These are phyloP conservation scores for Anas bahamensis DNA, from an alignment of 2,797 vertebrate genomes.

Conservation along the genomic window DNA sequence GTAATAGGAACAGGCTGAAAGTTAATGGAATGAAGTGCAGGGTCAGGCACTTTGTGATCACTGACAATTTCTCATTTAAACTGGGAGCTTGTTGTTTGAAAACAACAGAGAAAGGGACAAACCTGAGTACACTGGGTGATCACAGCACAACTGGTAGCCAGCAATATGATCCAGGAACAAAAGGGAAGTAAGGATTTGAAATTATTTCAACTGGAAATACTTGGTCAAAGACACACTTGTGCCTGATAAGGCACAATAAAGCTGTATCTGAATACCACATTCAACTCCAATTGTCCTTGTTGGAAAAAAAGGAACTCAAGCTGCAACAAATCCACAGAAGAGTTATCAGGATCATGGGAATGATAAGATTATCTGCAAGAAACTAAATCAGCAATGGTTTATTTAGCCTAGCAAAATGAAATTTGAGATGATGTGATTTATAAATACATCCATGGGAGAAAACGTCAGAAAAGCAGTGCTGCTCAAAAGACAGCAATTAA, in stretches of 20 bases:
- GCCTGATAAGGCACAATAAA: neutral
- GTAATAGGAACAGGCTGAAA: neutral
- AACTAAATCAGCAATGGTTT: conserved; percentile 7
- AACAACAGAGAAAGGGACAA: neutral
- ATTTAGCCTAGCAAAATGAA: conserved; percentile 56
- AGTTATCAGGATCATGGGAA: conserved; percentile 41
- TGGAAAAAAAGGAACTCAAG: neutral
- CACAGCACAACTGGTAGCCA: neutral
- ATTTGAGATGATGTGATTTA: conserved; percentile 31
- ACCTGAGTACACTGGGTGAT: neutral
- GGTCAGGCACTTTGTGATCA: neutral
- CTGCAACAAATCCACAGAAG: neutral
- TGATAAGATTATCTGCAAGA: conserved; percentile 35
- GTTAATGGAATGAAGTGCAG: neutral
- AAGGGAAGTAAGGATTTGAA: neutral
- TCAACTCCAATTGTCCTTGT: neutral
- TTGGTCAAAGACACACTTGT: neutral
- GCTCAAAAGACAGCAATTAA: conserved; percentile 38
- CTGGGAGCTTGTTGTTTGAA: neutral
- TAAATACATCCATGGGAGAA: conserved; percentile 48
- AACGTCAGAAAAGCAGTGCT: conserved; percentile 5
- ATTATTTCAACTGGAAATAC: too few species aligned
- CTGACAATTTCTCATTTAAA: neutral
- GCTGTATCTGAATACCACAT: neutral
- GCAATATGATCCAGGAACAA: neutral